Percentiles rank a stretch among this genome's conserved stretches.
Evolutionary conservation across 2,888 invertebrate species (phyloP).

Genomic region (Cordilura impudica): DNA sequence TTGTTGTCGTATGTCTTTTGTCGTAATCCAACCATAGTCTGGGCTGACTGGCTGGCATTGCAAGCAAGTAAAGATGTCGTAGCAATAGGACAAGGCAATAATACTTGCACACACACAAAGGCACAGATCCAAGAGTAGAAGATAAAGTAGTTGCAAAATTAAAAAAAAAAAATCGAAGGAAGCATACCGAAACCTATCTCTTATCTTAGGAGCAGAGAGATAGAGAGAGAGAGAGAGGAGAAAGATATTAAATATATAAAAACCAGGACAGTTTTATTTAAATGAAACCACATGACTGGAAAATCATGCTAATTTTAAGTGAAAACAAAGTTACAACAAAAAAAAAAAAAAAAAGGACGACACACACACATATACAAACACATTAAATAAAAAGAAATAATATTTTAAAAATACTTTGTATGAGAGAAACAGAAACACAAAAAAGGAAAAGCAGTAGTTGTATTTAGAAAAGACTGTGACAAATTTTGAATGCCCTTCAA

Average conservation of each 20-base stretch:
- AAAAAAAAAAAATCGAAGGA: background rate
- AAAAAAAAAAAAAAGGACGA: conserved; percentile 20
- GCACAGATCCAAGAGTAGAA: conserved; percentile 16
- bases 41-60: conserved; percentile 34
- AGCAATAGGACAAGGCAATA: conserved; percentile 28
- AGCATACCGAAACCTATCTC: conserved; percentile 38
- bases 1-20: background rate
- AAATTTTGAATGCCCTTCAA: no score
- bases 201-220: background rate
- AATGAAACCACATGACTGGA: conserved; percentile 62
- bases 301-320: conserved; percentile 56
- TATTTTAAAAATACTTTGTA: background rate
- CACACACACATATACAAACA: no score
- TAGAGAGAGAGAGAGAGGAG: background rate
- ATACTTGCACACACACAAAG: background rate
- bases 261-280: conserved; percentile 47
- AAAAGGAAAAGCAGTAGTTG: no score
- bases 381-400: background rate
- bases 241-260: conserved; percentile 1
- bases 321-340: conserved; percentile 29
- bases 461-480: background rate
- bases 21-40: conserved; percentile 51
- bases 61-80: background rate
- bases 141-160: background rate
- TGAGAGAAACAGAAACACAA: background rate